These are phyloP conservation scores for Hybognathus amarus DNA, from an alignment of 2,797 vertebrate species.

Conservation along the genomic window DNA sequence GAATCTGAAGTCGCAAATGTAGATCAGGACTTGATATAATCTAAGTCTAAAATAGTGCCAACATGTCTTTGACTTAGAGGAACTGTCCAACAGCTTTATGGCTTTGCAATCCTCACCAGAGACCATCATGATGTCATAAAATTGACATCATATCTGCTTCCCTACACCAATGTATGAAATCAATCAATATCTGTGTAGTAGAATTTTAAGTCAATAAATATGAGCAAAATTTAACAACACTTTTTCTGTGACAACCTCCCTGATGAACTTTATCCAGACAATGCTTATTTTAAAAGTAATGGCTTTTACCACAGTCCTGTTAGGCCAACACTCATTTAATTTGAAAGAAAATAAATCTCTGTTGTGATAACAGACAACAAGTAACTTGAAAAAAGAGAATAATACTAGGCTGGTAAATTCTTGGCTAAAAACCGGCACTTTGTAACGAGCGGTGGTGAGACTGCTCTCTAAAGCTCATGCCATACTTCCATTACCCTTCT, in stretches of 20 bases:
- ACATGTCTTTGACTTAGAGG: no score
- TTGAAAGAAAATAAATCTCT: conserved; percentile 20
- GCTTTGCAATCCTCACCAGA: no score
- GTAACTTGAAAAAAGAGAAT: conserved; percentile 25
- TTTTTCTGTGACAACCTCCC: background rate
- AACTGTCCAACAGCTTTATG: no score
- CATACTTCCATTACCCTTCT: conserved; percentile 47
- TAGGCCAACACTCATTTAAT: conserved; percentile 2
- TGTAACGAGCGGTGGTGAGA: background rate
- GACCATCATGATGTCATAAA: no score
- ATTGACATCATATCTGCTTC: background rate
- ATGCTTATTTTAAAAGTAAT: conserved; percentile 1
- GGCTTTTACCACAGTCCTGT: background rate
- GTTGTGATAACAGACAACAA: conserved; percentile 40
- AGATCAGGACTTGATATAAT: no score
- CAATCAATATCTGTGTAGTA: background rate
- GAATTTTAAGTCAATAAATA: background rate
- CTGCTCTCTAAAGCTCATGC: background rate
- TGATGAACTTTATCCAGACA: conserved; percentile 20
- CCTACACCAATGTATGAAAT: background rate
- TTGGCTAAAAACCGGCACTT: conserved; percentile 28
- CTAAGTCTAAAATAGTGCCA: no score
- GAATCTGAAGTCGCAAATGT: no score
- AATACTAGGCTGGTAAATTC: conserved; percentile 41
- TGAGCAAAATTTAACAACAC: background rate